These are phyloP conservation scores for Notarius lentiginosus DNA, from an alignment of 2,113 vertebrate species.

Conservation along the genomic window DNA sequence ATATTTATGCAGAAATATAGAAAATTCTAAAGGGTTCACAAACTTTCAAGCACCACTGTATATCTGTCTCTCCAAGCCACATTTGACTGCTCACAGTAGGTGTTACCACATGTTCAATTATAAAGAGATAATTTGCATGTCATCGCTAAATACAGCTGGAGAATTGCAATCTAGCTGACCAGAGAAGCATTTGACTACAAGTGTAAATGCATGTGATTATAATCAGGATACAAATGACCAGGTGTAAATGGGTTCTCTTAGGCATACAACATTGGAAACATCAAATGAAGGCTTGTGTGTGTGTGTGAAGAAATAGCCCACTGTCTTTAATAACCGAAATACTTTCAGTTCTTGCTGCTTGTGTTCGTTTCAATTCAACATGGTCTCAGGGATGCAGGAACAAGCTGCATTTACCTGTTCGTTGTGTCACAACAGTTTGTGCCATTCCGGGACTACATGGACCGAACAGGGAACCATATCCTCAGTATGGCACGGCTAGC, in stretches of 20 bases:
- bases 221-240: not conserved
- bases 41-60: too few species aligned
- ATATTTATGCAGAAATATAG: too few species aligned
- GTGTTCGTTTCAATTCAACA: not conserved
- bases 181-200: not conserved
- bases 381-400: not conserved
- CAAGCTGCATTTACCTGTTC: conserved; percentile 2
- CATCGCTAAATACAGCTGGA: not conserved
- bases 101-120: not conserved
- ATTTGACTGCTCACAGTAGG: not conserved
- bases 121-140: not conserved
- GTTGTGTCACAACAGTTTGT: conserved; percentile 77
- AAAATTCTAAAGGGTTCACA: too few species aligned
- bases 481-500: conserved; percentile 91
- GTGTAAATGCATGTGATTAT: not conserved
- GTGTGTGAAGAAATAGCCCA: not conserved
- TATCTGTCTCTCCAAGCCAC: not conserved
- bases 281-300: not conserved
- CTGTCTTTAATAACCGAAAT: not conserved
- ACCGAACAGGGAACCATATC: conserved; percentile 86
- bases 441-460: conserved; percentile 92
- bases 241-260: not conserved
- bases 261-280: not conserved
- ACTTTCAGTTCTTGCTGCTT: not conserved
- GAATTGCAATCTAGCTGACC: not conserved